Evolutionary conservation across 1,140 invertebrate species (phyloP), one percentile per base, ranked within the genome.

Genomic region (Elymnias hypermnestra): DNA sequence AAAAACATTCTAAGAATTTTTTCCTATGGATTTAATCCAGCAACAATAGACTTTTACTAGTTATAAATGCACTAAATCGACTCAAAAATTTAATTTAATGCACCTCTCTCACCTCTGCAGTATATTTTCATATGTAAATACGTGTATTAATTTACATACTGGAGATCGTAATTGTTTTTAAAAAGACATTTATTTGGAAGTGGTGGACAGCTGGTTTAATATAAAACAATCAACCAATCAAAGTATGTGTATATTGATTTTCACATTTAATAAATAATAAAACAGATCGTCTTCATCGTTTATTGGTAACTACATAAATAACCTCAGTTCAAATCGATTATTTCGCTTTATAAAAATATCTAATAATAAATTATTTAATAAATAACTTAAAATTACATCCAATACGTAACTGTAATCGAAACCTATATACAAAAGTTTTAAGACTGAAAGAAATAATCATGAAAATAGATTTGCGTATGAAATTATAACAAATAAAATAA

Each of bases 381-480:
- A 53, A 62, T 68, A 62, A 64, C 51, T 57, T 63, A 54, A 21
- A 43, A 33, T 33, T 33, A 35, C 43, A 63, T 46, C 48, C 53
- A 38, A 45, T 33, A 48, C 46, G 35, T 47, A 35, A 35, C 44
- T 46, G 54, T 39, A 23, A 56, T 39, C 12, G 56, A 52, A 56
- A 45, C 52, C 58, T 76, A 81, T 81, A 69, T 81, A 81, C 76
- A 81, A 75, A 41, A 73, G 69, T 35, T 62, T 56, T 33, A 47
- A 47, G 26, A 47, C 36, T 39, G 36, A 47, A 25, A 36, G 22
- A 23, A 13, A 40, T 40, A 53, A 41, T 54, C 56, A 25, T 15
- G 31, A 46, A 26, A 41, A 49, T 9, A 41, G 15, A 41, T 21
- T 10, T 13, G 15, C 15, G 5, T 25, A n/a, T 14, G 37, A 26